Evolutionary conservation across 2,113 vertebrate genomes (phyloP).

Genomic region (Triplophysa tibetana): DNA sequence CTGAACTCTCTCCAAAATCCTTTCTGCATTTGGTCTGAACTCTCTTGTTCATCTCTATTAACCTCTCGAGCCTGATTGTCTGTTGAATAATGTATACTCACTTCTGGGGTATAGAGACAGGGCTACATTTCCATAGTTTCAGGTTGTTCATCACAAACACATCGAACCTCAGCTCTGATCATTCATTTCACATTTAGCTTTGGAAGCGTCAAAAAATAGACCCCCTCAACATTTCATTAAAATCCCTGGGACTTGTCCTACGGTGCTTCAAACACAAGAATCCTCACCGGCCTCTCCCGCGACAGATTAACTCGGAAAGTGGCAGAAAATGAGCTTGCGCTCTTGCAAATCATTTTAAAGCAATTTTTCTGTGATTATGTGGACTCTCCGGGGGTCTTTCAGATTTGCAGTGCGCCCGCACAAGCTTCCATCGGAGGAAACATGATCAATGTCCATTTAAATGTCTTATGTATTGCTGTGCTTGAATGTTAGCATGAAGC

Average conservation of each 20-base stretch:
- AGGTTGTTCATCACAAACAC: slow-evolving; percentile 15
- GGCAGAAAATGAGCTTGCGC: neutral
- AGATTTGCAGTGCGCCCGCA: neutral
- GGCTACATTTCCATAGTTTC: neutral
- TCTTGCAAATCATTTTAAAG: slow-evolving; percentile 23
- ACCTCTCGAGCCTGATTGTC: neutral
- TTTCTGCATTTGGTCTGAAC: too few relatives aligned
- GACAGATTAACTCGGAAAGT: neutral
- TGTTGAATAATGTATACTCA: slow-evolving; percentile 17
- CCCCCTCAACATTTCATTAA: slow-evolving; percentile 15
- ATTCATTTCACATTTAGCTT: slow-evolving; percentile 27
- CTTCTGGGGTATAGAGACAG: neutral
- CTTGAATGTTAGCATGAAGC: neutral
- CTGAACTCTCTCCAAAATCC: too few relatives aligned
- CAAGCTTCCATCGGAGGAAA: neutral
- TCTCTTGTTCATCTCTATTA: slow-evolving; percentile 14
- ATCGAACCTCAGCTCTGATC: slow-evolving; percentile 6
- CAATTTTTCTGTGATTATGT: slow-evolving; percentile 12
- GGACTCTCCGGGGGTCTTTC: neutral
- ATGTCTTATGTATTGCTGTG: neutral
- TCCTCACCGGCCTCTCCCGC: neutral
- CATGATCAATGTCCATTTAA: neutral
- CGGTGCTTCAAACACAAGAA: neutral
- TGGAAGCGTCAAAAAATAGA: neutral
- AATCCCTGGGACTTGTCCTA: neutral